Evolutionary conservation across 2,113 vertebrate genomes (phyloP), one percentile per base, ranked within the genome.

Genomic region (Pollimyrus isidori): DNA sequence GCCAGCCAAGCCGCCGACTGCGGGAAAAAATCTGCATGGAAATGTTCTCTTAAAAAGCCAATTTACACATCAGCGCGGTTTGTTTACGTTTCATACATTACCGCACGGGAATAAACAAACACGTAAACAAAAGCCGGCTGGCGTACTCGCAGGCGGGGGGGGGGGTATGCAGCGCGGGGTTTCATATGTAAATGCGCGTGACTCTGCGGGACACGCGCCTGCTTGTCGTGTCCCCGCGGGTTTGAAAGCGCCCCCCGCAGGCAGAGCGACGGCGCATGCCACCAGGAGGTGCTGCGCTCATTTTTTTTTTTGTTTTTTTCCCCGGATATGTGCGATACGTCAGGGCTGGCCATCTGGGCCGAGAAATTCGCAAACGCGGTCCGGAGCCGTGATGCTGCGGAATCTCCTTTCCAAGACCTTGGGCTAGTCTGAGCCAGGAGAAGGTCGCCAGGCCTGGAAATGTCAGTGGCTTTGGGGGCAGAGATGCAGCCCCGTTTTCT

Each of bases 61-160:
- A 87, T 90, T 87, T 87, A 87, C 85, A 90, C 89, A 87, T 87
- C 49, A 42, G 46, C 76, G 58, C 53, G 69, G 87, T 88, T 90
- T 90, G 89, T 88, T 90, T 88, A 90, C 50, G 73, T 88, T 83
- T 90, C 39, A 49, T 58, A 62, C 76, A 46, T 90, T 90, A 90
- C 52, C 13, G 7, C 53, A 53, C 46, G 76, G 52, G 87, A 90
- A 90, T 58, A 90, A 83, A 82, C 46, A 73, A 53, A 56, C 86
- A 42, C 46, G 19, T 87, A 39, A 76, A 86, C 46, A 87, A 52
- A 42, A 42, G 62, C 35, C 11, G 30, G 73, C 58, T 87, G 69
- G 85, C 62, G 11, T 52, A 7, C 87, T 80, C 39, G 35, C 39
- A 53, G 42, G 84, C 84, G 23, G 62, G 9, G 53, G 21, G 53